Base-by-base conservation (phyloP, 2,888 invertebrate genomes). In the Uloborus plumipes region DNA sequence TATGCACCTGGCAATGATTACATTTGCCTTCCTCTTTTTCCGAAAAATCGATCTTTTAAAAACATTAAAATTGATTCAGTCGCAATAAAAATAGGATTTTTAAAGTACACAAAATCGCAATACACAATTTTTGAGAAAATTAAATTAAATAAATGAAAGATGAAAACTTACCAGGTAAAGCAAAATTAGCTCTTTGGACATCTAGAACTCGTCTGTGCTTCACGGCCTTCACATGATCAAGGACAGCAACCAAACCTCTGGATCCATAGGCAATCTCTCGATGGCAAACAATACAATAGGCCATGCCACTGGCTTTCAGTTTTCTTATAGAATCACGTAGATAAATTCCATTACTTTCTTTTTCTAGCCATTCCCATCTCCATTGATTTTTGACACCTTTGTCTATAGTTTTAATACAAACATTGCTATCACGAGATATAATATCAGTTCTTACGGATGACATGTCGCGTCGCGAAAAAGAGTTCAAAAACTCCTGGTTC, bases 111-210 rank as follows among this genome's bases (percentile, higher is more conserved):
- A n/a, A n/a, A n/a, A n/a, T n/a, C n/a, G n/a, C n/a, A n/a, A n/a
- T n/a, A n/a, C n/a, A n/a, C n/a, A n/a, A n/a, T n/a, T n/a, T n/a
- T n/a, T n/a, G n/a, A n/a, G n/a, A n/a, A n/a, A n/a, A n/a, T n/a
- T n/a, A n/a, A n/a, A n/a, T n/a, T n/a, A n/a, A n/a, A n/a, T n/a
- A n/a, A n/a, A n/a, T n/a, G n/a, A n/a, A n/a, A n/a, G n/a, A n/a
- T n/a, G n/a, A n/a, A n/a, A n/a, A 59, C 59, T 59, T 20, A 20
- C 59, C 59, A 59, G 59, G 59, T 59, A 59, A 18, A 15, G 59
- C 59, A n/a, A 18, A 59, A 59, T 59, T 20, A n/a, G 11, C 18
- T n/a, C 18, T 59, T 59, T 59, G 59, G 13, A 59, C 18, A 15
- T 59, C 59, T 15, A 59, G 59, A 13, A 59, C 20, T 59, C 18